Evolutionary conservation across 2,797 vertebrate species (phyloP), one percentile per base, ranked within the genome.

Genomic region (Crossoptilon crossoptilon): DNA sequence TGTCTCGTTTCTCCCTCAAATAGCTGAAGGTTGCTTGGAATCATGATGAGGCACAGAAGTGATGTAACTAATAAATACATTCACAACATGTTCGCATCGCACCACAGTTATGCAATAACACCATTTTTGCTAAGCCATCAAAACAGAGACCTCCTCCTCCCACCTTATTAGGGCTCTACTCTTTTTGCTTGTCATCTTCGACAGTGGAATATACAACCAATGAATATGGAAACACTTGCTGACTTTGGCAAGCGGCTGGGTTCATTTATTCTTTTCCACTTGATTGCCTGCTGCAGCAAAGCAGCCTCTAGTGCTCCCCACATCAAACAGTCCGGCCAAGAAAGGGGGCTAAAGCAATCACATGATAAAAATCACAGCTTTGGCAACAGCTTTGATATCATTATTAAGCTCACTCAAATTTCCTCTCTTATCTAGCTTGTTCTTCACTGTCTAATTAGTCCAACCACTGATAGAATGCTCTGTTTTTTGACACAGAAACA

Each of bases 401-500:
- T 90, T 94, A 90, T 90, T 95, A 90, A 80, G 72, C 86, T 91
- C 68, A 81, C 70, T 90, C 64, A 96, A 87, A 96, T 94, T 88
- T 93, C 59, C 76, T 94, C 91, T 91, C 76, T 96, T 84, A 96
- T 93, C 94, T 49, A 62, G 60, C 71, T 77, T 92, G 90, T 80
- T 97, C 94, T 92, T 97, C 88, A 71, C 75, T 88, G 48, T 88
- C 93, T 85, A 93, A 94, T 95, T 94, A 95, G 73, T 85, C 74
- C 68, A 83, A 85, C n/a, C 72, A 87, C 69, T 91, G 13, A 2
- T 26, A 96, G 43, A 44, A 67, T 53, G 48, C 43, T 77, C 5
- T 53, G 76, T 87, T 94, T 26, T 87, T 24, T 26, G 56, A 96
- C 86, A 87, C 35, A 93, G 63, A 29, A 95, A 91, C 90, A 92